Evolutionary conservation across 2,888 invertebrate species (phyloP), one percentile per base, ranked within the genome.

Genomic region (Caenorhabditis doughertyi): DNA sequence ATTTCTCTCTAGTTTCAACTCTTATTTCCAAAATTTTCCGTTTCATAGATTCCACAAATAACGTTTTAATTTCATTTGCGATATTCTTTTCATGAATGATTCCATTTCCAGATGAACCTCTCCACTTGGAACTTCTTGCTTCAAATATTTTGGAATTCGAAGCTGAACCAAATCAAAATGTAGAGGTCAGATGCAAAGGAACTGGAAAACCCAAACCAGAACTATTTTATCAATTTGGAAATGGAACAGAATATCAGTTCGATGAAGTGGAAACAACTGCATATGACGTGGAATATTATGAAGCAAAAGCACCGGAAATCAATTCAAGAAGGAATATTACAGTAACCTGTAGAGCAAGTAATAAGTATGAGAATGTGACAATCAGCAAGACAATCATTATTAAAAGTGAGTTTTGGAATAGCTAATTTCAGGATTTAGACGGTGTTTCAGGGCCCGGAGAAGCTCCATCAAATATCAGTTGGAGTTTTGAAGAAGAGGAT

Each of bases 361-460:
- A 86, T 39, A 86, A 86, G 44, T 84, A 81, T 74, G 86, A 86
- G 35, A 81, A 65, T 65, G 68, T 82, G 18, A 44, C 39, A 2
- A 47, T 70, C 25, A 51, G 42, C 27, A 70, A 47, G 29, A 65
- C 47, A 2, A 72, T 84, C 21, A 67, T 82, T 67, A 65, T 84
- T 21, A 79, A 64, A 67, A 82, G 84, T 84, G 44, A 77, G 81
- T 79, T 35, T 23, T 55, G n/a, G n/a, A n/a, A n/a, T n/a, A n/a
- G n/a, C n/a, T n/a, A n/a, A n/a, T n/a, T n/a, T n/a, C n/a, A n/a
- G n/a, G n/a, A n/a, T n/a, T n/a, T n/a, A n/a, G n/a, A n/a, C n/a
- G n/a, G n/a, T n/a, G n/a, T n/a, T 82, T 25, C 58, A 86, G 86
- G 80, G 58, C 86, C 86, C n/a, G 85, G 84, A n/a, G 86, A 86